Evolutionary conservation across 2,797 vertebrate species (phyloP), one percentile per base, ranked within the genome.

Genomic region (Ibycter americanus): DNA sequence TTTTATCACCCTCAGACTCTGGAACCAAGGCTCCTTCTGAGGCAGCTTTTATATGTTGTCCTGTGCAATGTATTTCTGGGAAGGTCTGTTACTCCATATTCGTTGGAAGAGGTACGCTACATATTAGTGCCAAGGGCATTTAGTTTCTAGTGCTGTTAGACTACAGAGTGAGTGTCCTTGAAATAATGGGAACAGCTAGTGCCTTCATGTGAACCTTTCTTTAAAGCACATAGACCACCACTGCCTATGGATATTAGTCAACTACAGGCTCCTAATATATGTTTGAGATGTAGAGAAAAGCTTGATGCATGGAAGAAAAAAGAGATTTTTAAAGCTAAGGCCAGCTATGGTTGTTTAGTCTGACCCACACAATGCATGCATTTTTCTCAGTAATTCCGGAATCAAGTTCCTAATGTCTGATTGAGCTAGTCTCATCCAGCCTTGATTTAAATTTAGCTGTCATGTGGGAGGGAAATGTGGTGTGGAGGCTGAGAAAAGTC

Each of bases 401-500:
- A 67, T 83, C 32, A 36, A 66, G 27, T 68, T 83, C 18, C 36
- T 72, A 6, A 11, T 70, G n/a, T 77, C 52, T 88, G 56, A 80
- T n/a, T 76, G 67, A 94, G 49, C 59, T 87, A 65, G 44, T 44
- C 44, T 76, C 11, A 92, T 76, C 36, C 38, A 70, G n/a, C 61
- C 74, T 83, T 82, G 42, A 31, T 94, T 87, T 94, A 92, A 93
- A 83, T 92, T 91, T 92, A 89, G 46, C 38, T 54, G 2, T 83
- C 27, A 12, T 10, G 47, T 83, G 31, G 82, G 31, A 84, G 34
- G 65, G 46, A 91, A 95, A 74, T 91, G 46, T 93, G 92, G 18
- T 77, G 38, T 72, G 94, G 49, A 93, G 93, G 96, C 84, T 89
- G 78, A 80, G 67, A 51, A 78, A 74, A 80, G 67, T 80, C 76